Percentiles rank a stretch among this genome's conserved stretches.
These are phyloP conservation scores for Phacellophora camtschatica DNA, from an alignment of 30 jellyfish, hydroid and myxozoan species.

Conservation along the genomic window DNA sequence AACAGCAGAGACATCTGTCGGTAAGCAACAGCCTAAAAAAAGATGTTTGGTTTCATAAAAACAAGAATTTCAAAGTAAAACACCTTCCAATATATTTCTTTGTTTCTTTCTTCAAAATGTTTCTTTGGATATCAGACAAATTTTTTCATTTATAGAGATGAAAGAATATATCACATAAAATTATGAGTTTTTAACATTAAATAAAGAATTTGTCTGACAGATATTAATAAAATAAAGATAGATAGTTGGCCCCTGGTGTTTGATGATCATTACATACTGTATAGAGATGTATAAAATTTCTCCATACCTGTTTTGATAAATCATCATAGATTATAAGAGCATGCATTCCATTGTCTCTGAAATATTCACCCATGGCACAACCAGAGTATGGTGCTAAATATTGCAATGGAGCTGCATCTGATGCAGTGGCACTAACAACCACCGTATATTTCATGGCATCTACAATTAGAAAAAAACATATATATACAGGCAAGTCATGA, in stretches of 20 bases:
- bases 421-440: conserved; percentile 99
- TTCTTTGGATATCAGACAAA: too few relatives aligned
- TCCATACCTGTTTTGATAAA: conserved; percentile 93
- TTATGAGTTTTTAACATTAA: too few relatives aligned
- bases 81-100: too few relatives aligned
- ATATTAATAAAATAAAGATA: background rate
- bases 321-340: conserved; percentile 99
- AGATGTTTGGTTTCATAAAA: too few relatives aligned
- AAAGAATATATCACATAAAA: too few relatives aligned
- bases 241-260: background rate
- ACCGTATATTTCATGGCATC: conserved; percentile 98
- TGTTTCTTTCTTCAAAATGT: too few relatives aligned
- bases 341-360: conserved; percentile 99
- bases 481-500: too few relatives aligned
- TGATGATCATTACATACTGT: background rate
- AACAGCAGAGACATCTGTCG: conserved; percentile 98
- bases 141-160: too few relatives aligned
- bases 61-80: too few relatives aligned
- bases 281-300: background rate
- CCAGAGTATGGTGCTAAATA: conserved; percentile 99
- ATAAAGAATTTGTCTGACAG: too few relatives aligned
- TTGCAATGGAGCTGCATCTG: conserved; percentile 99
- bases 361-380: conserved; percentile 99
- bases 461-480: too few relatives aligned
- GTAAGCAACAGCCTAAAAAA: conserved; percentile 99